Evolutionary conservation across 1,140 invertebrate genomes (phyloP), one percentile per base, ranked within the genome.

Genomic region (Triops cancriformis): DNA sequence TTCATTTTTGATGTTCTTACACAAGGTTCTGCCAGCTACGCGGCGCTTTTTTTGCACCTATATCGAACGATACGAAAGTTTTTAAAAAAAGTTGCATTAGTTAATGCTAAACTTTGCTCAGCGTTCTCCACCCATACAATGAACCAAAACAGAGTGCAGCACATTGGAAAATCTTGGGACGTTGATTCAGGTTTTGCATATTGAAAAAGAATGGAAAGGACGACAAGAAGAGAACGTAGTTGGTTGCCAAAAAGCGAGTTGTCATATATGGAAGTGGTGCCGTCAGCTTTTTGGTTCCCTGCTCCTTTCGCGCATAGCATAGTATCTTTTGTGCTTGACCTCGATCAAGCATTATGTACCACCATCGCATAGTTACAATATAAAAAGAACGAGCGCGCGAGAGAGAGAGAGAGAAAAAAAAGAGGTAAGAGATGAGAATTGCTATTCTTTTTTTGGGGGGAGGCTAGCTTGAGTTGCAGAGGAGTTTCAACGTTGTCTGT

Each of bases 11-110:
- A 96, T 94, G 82, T 94, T 96, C 77, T 91, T 87, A 85, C 94
- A 96, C 79, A 92, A 90, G 0, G 94, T 92, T 82, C 91, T 89
- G 1, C 93, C 94, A 41, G 94, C 90, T 80, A 95, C 91, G 72
- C 93, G 87, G n/a, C 91, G 86, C 84, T 96, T 95, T 84, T 93
- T 94, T 82, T 94, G 93, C 78, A 94, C 89, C 94, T 96, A 87
- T 51, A 88, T 87, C 23, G 72, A 78, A 79, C 81, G 84, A 80
- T 78, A 78, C 76, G 77, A 64, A 23, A 64, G 0, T 7, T 77
- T 28, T 26, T 79, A 72, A 26, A 23, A 73, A 18, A 26, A 27
- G 11, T 11, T 27, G 64, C 14, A 23, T 64, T 64, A 64, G 51
- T 64, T 64, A 9, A 64, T 64, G 0, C 5, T 4, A n/a, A 23